Percentiles rank a stretch among this genome's conserved stretches.
phyloP scores from a whole-genome alignment of 2,797 vertebrate species.

The Enoplosus armatus region DNA sequence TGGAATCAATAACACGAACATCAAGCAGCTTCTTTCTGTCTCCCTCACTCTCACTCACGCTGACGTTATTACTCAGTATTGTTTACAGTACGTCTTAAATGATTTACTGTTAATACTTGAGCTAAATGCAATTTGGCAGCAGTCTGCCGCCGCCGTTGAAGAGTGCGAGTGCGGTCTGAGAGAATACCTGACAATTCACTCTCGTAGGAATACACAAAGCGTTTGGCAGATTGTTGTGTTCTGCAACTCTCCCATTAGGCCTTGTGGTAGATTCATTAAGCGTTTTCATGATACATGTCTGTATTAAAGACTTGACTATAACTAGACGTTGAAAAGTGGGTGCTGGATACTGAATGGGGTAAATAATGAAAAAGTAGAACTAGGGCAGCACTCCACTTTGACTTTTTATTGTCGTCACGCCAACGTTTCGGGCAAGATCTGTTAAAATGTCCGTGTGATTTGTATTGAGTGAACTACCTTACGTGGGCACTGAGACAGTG shows the following conservation, averaged over 20 bases:
- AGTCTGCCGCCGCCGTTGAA: background rate
- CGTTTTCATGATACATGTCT: background rate
- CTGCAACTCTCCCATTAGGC: background rate
- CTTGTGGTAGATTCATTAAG: background rate
- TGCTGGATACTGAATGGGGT: too few relatives aligned
- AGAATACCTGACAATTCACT: constrained; percentile 1
- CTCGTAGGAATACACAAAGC: background rate
- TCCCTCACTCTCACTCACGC: constrained; percentile 26
- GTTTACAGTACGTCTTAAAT: constrained; percentile 38
- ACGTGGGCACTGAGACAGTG: too few relatives aligned
- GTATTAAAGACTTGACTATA: too few relatives aligned
- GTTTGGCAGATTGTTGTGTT: background rate
- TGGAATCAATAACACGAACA: constrained; percentile 70
- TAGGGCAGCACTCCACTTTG: too few relatives aligned
- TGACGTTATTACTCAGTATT: constrained; percentile 44
- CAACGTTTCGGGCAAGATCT: too few relatives aligned
- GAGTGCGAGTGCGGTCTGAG: background rate
- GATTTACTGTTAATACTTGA: constrained; percentile 42
- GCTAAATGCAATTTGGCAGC: constrained; percentile 16
- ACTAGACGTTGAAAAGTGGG: too few relatives aligned
- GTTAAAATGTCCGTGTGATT: too few relatives aligned
- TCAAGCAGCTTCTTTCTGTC: constrained; percentile 43
- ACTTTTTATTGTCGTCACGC: too few relatives aligned
- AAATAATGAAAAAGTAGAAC: too few relatives aligned
- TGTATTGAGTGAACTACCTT: too few relatives aligned